Evolutionary conservation across 2,797 vertebrate genomes (phyloP).

Genomic region (Chrysocyon brachyurus): DNA sequence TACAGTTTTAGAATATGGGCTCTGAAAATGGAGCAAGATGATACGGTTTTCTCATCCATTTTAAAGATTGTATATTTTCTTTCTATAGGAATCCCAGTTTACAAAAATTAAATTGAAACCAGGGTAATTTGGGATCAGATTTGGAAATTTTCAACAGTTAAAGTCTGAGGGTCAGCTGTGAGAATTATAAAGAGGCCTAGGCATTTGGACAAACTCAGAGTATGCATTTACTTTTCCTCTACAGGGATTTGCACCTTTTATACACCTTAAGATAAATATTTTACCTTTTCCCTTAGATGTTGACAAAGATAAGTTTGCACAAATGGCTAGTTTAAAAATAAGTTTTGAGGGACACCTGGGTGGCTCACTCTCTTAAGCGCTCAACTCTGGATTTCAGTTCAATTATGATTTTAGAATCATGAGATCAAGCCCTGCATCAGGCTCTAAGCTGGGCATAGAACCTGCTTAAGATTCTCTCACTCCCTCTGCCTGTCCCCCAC

Average conservation of each 20-base stretch:
- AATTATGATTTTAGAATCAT: background rate
- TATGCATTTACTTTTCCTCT: conserved; percentile 47
- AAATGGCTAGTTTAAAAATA: conserved; percentile 29
- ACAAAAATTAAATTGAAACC: conserved; percentile 70
- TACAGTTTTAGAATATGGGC: conserved; percentile 53
- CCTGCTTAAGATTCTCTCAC: background rate
- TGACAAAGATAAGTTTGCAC: background rate
- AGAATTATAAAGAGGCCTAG: conserved; percentile 73
- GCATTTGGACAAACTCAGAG: conserved; percentile 57
- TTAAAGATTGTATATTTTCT: conserved; percentile 66
- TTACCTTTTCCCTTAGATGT: conserved; percentile 36
- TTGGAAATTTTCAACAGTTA: conserved; percentile 68
- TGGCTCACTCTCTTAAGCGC: background rate
- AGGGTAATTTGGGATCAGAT: conserved; percentile 67
- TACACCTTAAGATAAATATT: conserved; percentile 55
- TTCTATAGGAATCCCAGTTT: conserved; percentile 69
- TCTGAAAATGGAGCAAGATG: conserved; percentile 62
- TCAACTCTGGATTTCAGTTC: background rate
- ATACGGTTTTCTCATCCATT: conserved; percentile 60
- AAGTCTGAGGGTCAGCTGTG: conserved; percentile 71
- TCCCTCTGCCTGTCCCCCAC: too few species aligned
- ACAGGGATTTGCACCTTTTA: conserved; percentile 45
- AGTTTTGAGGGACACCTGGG: conserved; percentile 2
- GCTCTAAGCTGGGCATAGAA: background rate
- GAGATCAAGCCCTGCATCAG: background rate